Evolutionary conservation across 2,113 vertebrate species (phyloP), one percentile per base, ranked within the genome.

Genomic region (Jaculus jaculus): DNA sequence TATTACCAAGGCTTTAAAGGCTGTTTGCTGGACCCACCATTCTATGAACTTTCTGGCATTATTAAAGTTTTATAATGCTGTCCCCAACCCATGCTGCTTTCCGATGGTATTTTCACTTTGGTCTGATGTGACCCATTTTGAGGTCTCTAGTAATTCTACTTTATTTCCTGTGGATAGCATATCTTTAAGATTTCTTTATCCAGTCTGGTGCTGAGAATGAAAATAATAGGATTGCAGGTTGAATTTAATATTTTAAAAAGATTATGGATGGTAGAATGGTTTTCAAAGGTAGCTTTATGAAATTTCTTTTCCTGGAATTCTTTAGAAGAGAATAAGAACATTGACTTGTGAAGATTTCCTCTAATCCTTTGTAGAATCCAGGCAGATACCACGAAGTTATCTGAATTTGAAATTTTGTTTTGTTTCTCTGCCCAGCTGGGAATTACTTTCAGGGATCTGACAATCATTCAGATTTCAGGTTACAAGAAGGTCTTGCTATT

Each of bases 321-420:
- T 92, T 92, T 78, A 92, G 78, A 92, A 87, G 65, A 94, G 74
- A 85, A 34, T 61, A 87, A 72, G 54, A 95, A 84, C 37, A 30
- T 3, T 68, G 83, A 63, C 87, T 77, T 88, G 32, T 84, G 77
- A 89, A 42, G 30, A 28, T 77, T 75, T 86, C 58, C 58, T 93
- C 88, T 86, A 84, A 84, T 89, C 68, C 39, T 90, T 95, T 94
- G 63, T 93, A 81, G 96, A 69, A 94, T 77, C 65, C 51, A 58
- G 71, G 66, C 80, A 73, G 85, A 87, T 69, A 51, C 23, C 42
- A 86, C 77, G 77, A 84, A 78, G 28, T 21, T 72, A 93, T 80
- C 61, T 34, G 65, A 92, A 89, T 93, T 75, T 72, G 82, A 87
- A 83, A 84, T 81, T 92, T 75, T 80, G 65, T 89, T 89, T 90